These are phyloP conservation scores for Beaufortia kweichowensis DNA, from an alignment of 2,113 vertebrate species.

Conservation along the genomic window DNA sequence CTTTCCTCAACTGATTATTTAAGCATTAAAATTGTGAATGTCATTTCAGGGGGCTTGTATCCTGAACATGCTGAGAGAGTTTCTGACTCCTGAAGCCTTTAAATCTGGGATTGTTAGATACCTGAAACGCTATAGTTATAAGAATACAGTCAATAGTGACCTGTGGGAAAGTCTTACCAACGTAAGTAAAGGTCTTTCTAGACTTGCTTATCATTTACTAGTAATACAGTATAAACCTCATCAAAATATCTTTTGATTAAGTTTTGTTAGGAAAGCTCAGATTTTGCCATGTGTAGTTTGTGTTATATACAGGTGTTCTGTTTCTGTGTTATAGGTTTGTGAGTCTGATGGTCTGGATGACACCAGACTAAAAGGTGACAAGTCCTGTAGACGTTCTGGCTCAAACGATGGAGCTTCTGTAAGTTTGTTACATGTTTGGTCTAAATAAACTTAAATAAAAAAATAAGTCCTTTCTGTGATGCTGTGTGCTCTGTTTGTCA, in stretches of 20 bases:
- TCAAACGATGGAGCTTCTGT: conserved; percentile 68
- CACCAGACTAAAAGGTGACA: conserved; percentile 57
- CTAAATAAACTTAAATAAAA: not conserved
- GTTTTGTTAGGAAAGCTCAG: not conserved
- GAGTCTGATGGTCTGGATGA: conserved; percentile 61
- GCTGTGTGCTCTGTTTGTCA: conserved; percentile 34
- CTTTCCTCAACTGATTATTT: too few relatives aligned
- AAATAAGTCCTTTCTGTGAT: not conserved
- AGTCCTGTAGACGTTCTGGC: conserved; percentile 73
- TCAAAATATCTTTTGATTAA: not conserved
- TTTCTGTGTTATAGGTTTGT: conserved; percentile 73
- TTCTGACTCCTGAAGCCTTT: conserved; percentile 80
- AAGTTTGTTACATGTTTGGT: conserved; percentile 50
- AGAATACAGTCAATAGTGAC: conserved; percentile 84
- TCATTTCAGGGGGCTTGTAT: conserved; percentile 84
- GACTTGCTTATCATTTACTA: not conserved
- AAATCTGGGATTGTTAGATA: conserved; percentile 83
- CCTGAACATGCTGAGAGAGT: conserved; percentile 88
- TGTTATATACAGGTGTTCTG: not conserved
- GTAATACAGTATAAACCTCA: not conserved
- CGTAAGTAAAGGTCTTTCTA: conserved; percentile 67
- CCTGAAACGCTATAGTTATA: conserved; percentile 84
- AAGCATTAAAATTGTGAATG: not conserved
- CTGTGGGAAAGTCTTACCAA: conserved; percentile 85
- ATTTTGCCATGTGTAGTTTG: not conserved